These are phyloP conservation scores for Adelphocoris suturalis DNA, from an alignment of 2,888 invertebrate species.

Conservation along the genomic window DNA sequence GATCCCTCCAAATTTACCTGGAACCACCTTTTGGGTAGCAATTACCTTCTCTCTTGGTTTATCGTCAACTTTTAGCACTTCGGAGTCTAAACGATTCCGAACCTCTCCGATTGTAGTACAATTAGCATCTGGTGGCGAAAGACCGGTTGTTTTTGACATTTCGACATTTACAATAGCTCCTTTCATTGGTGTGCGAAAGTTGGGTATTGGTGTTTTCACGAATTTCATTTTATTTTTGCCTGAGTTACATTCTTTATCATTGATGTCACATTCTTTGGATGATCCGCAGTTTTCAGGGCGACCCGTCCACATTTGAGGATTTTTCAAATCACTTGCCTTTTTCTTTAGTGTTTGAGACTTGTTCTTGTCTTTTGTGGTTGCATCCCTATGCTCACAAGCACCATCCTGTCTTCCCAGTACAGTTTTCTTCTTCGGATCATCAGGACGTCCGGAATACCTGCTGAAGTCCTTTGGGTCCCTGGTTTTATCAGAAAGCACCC, in stretches of 20 bases:
- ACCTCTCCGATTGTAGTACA: background rate
- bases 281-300: background rate
- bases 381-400: background rate
- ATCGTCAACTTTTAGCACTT: background rate
- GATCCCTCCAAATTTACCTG: background rate
- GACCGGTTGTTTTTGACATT: background rate
- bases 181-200: background rate
- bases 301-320: constrained; percentile 24
- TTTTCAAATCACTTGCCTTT: background rate
- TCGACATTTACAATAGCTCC: background rate
- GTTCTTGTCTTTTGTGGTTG: background rate
- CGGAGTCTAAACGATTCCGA: background rate
- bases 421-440: constrained; percentile 42
- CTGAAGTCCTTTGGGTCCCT: constrained; percentile 57
- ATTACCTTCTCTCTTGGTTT: background rate
- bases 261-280: no score
- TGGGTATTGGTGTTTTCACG: background rate
- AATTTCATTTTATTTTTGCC: background rate
- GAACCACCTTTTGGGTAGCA: background rate
- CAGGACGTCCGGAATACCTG: constrained; percentile 28
- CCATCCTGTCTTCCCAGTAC: background rate
- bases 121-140: background rate
- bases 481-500: background rate
- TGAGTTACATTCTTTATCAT: background rate
- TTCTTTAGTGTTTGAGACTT: background rate